phyloP scores from a whole-genome alignment of 2,888 invertebrate species.

The Calameuta idolon region DNA sequence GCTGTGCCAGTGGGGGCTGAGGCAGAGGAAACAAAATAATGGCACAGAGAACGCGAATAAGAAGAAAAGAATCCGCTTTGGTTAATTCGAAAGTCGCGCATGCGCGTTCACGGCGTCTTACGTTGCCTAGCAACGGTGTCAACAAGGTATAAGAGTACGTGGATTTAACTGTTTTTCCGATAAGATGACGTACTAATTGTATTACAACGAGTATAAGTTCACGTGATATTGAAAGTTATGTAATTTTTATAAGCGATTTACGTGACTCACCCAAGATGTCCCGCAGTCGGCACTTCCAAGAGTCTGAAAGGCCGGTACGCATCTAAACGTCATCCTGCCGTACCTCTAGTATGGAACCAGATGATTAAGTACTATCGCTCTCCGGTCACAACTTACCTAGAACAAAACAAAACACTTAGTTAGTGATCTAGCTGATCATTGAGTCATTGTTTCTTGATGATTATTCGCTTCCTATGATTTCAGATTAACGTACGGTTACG shows the following conservation, averaged over 20 bases:
- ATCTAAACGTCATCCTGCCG: conserved; percentile 76
- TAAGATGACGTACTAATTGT: no score
- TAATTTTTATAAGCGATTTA: background rate
- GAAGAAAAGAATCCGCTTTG: conserved; percentile 43
- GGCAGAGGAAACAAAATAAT: conserved; percentile 56
- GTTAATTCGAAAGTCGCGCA: conserved; percentile 26
- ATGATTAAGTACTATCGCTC: conserved; percentile 27
- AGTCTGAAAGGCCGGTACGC: conserved; percentile 76
- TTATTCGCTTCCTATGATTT: background rate
- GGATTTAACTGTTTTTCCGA: no score
- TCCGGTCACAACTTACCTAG: conserved; percentile 77
- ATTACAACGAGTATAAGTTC: background rate
- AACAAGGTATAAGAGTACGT: background rate
- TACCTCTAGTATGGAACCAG: conserved; percentile 37
- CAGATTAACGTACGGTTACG: background rate
- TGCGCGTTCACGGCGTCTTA: conserved; percentile 31
- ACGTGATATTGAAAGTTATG: background rate
- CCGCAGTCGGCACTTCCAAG: conserved; percentile 74
- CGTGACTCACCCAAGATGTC: conserved; percentile 75
- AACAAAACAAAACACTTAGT: conserved; percentile 75
- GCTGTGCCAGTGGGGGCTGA: conserved; percentile 30
- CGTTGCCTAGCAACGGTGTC: background rate
- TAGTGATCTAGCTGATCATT: conserved; percentile 64
- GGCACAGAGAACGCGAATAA: conserved; percentile 54
- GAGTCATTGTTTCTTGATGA: background rate